These are phyloP conservation scores for Scaptodrosophila lebanonensis DNA, from an alignment of 1,140 invertebrate species.

Conservation along the genomic window DNA sequence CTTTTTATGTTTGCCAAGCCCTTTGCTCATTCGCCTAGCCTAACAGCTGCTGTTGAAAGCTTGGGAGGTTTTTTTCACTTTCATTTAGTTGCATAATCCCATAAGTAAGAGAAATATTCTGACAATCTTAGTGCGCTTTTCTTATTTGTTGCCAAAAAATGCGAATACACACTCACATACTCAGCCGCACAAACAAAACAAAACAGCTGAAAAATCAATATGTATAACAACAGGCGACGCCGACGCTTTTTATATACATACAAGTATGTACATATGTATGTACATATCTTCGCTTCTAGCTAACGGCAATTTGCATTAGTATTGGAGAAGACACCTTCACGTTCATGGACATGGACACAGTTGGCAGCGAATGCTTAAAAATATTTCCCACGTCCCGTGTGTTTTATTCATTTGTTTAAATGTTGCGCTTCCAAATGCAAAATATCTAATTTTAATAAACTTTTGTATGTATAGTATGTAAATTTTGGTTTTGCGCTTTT, in stretches of 20 bases:
- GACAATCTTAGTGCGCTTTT: constrained; percentile 11
- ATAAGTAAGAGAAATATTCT: constrained; percentile 15
- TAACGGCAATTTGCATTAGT: constrained; percentile 1
- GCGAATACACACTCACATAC: neutral
- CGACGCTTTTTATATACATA: constrained; percentile 1
- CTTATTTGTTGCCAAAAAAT: neutral
- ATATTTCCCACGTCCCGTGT: too few relatives aligned
- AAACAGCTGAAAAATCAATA: constrained; percentile 56
- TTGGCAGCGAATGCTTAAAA: too few relatives aligned
- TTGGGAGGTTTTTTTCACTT: neutral
- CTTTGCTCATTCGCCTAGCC: too few relatives aligned
- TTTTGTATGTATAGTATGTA: constrained; percentile 27
- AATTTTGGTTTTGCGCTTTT: constrained; percentile 28
- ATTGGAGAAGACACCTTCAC: constrained; percentile 49
- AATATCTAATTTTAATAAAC: constrained; percentile 53
- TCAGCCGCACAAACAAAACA: constrained; percentile 3
- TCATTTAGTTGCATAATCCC: constrained; percentile 15
- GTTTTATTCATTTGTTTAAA: neutral
- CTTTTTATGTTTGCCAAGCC: too few relatives aligned
- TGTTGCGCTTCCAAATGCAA: constrained; percentile 36
- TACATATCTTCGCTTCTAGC: constrained; percentile 1
- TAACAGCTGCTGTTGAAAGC: constrained; percentile 32
- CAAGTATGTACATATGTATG: neutral
- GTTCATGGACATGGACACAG: constrained; percentile 55
- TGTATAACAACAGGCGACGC: neutral